Conservation (phyloP, 2,888 invertebrate species). For the Macrophya annulata region DNA sequence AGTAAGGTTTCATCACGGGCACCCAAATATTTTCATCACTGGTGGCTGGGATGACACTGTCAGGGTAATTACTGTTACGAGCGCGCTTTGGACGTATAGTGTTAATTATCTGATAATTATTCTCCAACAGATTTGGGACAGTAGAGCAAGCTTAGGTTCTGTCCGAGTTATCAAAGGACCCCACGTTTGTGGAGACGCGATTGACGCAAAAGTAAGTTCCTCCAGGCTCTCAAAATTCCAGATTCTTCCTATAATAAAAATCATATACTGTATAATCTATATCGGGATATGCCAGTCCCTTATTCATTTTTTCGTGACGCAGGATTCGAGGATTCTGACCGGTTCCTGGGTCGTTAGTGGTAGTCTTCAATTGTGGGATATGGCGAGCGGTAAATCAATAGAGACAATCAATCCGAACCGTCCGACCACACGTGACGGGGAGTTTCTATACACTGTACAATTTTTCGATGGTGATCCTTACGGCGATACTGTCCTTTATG, state of each 20-base stretch:
- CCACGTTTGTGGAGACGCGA: conserved; percentile 82
- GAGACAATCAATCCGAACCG: conserved; percentile 81
- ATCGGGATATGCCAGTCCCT: neutral
- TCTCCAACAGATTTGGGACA: conserved; percentile 82
- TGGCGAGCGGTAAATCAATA: conserved; percentile 80
- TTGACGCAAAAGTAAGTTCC: conserved; percentile 82
- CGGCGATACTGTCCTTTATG: conserved; percentile 71
- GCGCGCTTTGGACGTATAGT: conserved; percentile 60
- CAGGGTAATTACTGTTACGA: conserved; percentile 76
- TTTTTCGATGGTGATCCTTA: conserved; percentile 78
- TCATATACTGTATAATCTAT: neutral
- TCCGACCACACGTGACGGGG: conserved; percentile 81
- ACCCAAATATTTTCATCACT: conserved; percentile 79
- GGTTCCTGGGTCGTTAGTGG: conserved; percentile 83
- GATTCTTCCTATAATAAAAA: neutral
- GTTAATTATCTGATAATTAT: conserved; percentile 5
- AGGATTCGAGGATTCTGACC: conserved; percentile 81
- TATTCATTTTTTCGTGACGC: neutral
- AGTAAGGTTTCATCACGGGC: conserved; percentile 80
- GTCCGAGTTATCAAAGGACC: conserved; percentile 83
- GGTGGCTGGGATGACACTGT: conserved; percentile 83
- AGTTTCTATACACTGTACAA: conserved; percentile 82
- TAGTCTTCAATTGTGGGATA: conserved; percentile 82
- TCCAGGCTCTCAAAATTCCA: neutral
- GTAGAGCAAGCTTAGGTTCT: conserved; percentile 80